A percentile compares a stretch with the other conserved stretches of the same genome.
These are phyloP conservation scores for Scaptomyza graminum DNA, from an alignment of 1,140 invertebrate species.

Conservation along the genomic window DNA sequence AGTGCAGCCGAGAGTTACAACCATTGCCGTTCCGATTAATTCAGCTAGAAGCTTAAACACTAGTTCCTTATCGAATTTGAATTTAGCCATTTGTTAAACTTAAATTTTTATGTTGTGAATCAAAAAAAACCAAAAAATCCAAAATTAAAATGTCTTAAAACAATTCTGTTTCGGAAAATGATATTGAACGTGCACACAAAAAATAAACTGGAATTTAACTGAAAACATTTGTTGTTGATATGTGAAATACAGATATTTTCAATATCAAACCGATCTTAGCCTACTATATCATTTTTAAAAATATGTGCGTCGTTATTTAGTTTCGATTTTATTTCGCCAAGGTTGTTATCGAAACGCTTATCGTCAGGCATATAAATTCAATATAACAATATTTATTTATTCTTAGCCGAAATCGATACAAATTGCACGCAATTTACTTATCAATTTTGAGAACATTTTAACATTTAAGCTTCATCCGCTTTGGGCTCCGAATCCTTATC, in stretches of 20 bases:
- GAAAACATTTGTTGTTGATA: no score
- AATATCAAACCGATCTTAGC: background rate
- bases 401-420: no score
- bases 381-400: no score
- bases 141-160: background rate
- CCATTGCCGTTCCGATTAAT: conserved; percentile 22
- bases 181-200: background rate
- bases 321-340: no score
- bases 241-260: background rate
- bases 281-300: conserved; percentile 1
- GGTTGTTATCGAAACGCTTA: no score
- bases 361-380: no score
- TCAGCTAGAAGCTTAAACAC: conserved; percentile 17
- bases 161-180: background rate
- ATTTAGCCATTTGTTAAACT: conserved; percentile 19
- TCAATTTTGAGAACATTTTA: no score
- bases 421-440: no score
- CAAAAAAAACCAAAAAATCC: background rate
- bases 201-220: conserved; percentile 4
- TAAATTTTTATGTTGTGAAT: background rate
- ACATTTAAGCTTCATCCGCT: no score
- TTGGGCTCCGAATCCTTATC: no score
- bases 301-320: background rate
- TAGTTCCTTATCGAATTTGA: conserved; percentile 21
- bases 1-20: conserved; percentile 25